A percentile compares a stretch with the other conserved stretches of the same genome.
phyloP scores from a whole-genome alignment of 35 echinoderm and acorn worm species.

The Eucidaris tribuloides region DNA sequence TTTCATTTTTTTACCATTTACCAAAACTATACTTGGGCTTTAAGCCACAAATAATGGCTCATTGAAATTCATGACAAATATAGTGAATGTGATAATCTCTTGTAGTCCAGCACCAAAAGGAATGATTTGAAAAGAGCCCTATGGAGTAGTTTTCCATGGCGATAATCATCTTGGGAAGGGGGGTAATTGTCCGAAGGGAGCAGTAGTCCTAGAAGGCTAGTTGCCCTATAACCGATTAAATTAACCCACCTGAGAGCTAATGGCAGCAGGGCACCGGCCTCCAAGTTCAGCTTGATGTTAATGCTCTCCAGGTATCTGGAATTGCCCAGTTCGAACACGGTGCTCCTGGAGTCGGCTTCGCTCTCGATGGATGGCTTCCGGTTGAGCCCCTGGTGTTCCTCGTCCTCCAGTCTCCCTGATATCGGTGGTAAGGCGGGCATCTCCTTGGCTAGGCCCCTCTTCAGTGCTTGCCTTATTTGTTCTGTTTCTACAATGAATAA shows the following conservation, averaged over 20 bases:
- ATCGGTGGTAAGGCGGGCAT: conserved; percentile 77
- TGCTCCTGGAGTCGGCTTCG: conserved; percentile 59
- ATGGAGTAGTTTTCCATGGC: neutral
- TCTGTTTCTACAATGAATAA: conserved; percentile 91
- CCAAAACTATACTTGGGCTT: too few relatives aligned
- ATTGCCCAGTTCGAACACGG: conserved; percentile 77
- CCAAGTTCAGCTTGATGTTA: conserved; percentile 74
- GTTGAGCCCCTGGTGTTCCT: conserved; percentile 31
- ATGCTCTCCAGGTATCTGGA: conserved; percentile 74
- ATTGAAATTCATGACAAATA: too few relatives aligned
- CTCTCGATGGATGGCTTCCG: conserved; percentile 68
- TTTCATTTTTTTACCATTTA: too few relatives aligned
- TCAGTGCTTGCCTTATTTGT: conserved; percentile 83
- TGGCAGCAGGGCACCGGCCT: conserved; percentile 81
- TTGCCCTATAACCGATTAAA: neutral
- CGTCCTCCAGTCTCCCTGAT: conserved; percentile 10
- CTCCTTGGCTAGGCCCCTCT: conserved; percentile 80
- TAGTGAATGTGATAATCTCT: neutral
- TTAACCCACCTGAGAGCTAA: conserved; percentile 79
- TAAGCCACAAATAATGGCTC: too few relatives aligned
- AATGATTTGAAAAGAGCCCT: neutral
- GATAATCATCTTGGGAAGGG: neutral
- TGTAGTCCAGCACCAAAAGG: too few relatives aligned
- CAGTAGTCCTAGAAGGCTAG: neutral
- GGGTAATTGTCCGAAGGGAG: neutral